Base-by-base conservation (phyloP, 2,888 invertebrate species). In the Seira musarum region DNA sequence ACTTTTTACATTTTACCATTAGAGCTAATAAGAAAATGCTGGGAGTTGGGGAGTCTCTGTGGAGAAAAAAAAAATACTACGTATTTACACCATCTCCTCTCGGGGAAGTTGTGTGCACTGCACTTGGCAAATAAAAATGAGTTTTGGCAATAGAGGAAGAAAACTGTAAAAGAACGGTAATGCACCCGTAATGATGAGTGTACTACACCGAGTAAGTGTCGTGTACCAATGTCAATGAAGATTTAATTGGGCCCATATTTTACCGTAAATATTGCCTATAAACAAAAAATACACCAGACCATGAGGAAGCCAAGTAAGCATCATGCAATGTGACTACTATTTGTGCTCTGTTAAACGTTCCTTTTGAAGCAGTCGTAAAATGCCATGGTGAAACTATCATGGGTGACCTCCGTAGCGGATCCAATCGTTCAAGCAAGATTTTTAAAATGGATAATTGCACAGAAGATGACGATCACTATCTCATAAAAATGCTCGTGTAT, bases 231-330 rank as follows among this genome's bases (percentile, higher is more conserved):
- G 84, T 83, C 84, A 84, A 84, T 84, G 82, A 80, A 76, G 75
- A 82, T 84, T 83, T 84, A 84, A 84, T 84, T 84, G 81, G 84
- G 72, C 82, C 67, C 78, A 84, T 84, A 84, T 82, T 79, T 84
- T 68, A 83, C 80, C 19, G 8, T 68, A n/a, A 60, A 60, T 60
- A 60, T 60, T 60, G 22, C 60, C 60, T n/a, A 21, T 60, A 60
- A 10, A 60, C 21, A 10, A 60, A 57, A 57, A 19, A 60, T 60
- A n/a, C 22, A 22, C 60, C 13, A 65, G 35, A 63, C 25, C 30
- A n/a, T 10, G 21, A 65, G 30, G 35, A 65, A 17, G 21, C 3
- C 35, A 15, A 25, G 21, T 25, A 64, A 22, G 21, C 15, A 65
- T 25, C 17, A 65, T 65, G n/a, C n/a, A 17, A 63, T 60, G 60